Percentiles rank a stretch among this genome's conserved stretches.
phyloP scores from a whole-genome alignment of 1,140 invertebrate genomes.

The Dreissena polymorpha region DNA sequence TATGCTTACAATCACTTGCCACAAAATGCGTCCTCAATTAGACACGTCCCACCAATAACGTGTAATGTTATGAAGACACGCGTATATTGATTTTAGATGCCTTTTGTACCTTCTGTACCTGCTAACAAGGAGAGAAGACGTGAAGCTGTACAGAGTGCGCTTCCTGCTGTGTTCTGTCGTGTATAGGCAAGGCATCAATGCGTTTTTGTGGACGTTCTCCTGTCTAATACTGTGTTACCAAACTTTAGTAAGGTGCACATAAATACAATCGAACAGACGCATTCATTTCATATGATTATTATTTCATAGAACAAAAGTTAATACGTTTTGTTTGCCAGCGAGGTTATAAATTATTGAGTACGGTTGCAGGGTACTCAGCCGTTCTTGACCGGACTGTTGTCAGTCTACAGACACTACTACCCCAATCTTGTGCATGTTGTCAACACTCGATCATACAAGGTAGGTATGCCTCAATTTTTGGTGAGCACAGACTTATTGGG shows the following conservation, averaged over 20 bases:
- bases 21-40: too few relatives aligned
- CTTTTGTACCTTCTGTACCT: conserved; percentile 75
- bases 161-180: conserved; percentile 56
- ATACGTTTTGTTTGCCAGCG: too few relatives aligned
- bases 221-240: neutral
- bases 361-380: conserved; percentile 69
- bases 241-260: too few relatives aligned
- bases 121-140: conserved; percentile 74
- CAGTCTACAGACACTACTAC: conserved; percentile 72
- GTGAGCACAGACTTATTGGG: too few relatives aligned
- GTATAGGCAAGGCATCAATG: neutral
- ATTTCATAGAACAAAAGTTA: too few relatives aligned
- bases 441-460: conserved; percentile 59
- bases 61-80: too few relatives aligned
- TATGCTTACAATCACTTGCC: too few relatives aligned
- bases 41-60: too few relatives aligned
- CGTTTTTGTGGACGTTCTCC: neutral
- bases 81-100: conserved; percentile 60
- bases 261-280: too few relatives aligned
- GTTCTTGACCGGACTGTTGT: conserved; percentile 69
- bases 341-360: neutral
- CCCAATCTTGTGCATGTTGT: conserved; percentile 70
- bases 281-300: too few relatives aligned
- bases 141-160: conserved; percentile 69
- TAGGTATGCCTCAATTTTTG: neutral